Conservation (phyloP, 2,888 invertebrate genomes). For the Stratiomys singularior region DNA sequence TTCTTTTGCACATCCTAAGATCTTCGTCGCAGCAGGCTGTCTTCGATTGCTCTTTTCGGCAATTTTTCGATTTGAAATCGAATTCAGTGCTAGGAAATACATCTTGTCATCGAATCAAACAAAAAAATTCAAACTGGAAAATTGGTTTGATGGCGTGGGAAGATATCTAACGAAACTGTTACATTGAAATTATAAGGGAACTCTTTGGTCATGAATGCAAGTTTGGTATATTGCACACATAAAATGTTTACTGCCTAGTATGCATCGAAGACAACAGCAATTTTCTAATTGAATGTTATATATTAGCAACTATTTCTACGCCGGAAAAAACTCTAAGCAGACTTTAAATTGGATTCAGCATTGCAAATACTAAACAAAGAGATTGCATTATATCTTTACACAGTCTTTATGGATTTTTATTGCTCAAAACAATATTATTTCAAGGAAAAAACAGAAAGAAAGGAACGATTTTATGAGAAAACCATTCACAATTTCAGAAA, state of each 20-base stretch:
- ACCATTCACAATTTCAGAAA: no score
- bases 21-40: constrained; percentile 25
- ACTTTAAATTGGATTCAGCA: no score
- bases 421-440: no score
- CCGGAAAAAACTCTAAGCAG: no score
- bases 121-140: constrained; percentile 10
- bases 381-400: no score
- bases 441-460: no score
- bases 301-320: no score
- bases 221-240: neutral
- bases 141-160: constrained; percentile 42
- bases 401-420: no score
- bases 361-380: no score
- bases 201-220: neutral
- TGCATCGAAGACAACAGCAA: neutral
- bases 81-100: constrained; percentile 17
- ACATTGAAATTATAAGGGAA: neutral
- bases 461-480: no score
- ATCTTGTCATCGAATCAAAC: constrained; percentile 26
- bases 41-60: constrained; percentile 34
- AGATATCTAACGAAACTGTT: constrained; percentile 21
- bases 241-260: constrained; percentile 7
- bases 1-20: constrained; percentile 30
- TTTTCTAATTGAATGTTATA: no score
- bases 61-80: constrained; percentile 35